Conservation (phyloP, 2,797 vertebrate species). For the Cygnus olor region DNA sequence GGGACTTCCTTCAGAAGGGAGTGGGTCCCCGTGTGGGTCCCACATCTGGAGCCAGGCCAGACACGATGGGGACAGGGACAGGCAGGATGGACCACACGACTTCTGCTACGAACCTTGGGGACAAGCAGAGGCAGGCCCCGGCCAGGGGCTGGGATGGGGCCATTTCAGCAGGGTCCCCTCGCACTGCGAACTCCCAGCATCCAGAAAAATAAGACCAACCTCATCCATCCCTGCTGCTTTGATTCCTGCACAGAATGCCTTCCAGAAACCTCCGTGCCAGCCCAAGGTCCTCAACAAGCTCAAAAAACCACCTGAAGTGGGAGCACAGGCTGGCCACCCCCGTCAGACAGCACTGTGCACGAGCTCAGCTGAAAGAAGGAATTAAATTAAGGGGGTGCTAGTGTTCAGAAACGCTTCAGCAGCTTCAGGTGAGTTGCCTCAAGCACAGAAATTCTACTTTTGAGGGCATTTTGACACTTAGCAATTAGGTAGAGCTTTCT, state of each 20-base stretch:
- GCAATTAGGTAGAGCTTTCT: background rate
- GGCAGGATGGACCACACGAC: background rate
- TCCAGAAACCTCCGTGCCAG: background rate
- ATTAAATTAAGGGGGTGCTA: background rate
- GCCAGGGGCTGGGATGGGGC: background rate
- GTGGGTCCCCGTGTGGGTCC: background rate
- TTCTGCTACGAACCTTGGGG: accelerated
- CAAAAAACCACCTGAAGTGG: background rate
- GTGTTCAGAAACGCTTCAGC: background rate
- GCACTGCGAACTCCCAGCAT: background rate
- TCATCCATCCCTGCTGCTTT: background rate
- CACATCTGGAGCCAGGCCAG: background rate
- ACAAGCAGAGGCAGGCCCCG: background rate
- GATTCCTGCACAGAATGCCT: no score
- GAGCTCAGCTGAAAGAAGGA: background rate
- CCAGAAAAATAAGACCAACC: background rate
- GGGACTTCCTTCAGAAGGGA: background rate
- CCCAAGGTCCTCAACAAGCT: background rate
- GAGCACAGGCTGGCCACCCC: background rate
- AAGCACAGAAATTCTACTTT: background rate
- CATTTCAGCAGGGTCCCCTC: background rate
- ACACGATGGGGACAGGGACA: background rate
- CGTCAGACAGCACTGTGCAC: background rate
- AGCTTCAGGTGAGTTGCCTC: background rate
- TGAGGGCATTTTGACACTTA: background rate